Evolutionary conservation across 1,140 invertebrate species (phyloP).

Genomic region (Ruditapes philippinarum): DNA sequence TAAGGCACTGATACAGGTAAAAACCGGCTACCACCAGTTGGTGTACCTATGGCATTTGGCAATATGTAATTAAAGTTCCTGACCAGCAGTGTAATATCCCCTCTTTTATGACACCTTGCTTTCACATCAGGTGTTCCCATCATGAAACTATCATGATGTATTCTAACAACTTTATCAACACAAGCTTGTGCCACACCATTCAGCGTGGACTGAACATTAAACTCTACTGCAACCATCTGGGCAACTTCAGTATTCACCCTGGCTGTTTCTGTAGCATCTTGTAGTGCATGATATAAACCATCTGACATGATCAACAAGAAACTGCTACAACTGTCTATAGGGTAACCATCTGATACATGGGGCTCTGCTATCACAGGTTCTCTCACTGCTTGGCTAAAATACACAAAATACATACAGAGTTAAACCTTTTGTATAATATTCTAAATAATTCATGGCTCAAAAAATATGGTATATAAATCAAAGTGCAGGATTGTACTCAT

Average conservation of each 20-base stretch:
- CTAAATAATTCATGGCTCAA: too few relatives aligned
- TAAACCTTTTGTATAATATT: too few relatives aligned
- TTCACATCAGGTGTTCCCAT: conserved; percentile 77
- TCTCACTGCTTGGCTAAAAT: conserved; percentile 89
- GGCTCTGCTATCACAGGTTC: conserved; percentile 95
- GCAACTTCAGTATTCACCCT: conserved; percentile 84
- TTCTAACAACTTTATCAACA: conserved; percentile 93
- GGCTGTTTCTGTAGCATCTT: conserved; percentile 92
- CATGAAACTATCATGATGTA: conserved; percentile 94
- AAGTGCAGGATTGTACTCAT: too few relatives aligned
- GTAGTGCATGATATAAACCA: conserved; percentile 93
- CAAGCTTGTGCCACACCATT: conserved; percentile 95
- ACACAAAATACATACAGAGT: too few relatives aligned
- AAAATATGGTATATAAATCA: too few relatives aligned
- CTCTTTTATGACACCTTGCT: conserved; percentile 88
- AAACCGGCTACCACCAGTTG: conserved; percentile 69
- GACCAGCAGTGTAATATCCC: conserved; percentile 95
- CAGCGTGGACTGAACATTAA: conserved; percentile 92
- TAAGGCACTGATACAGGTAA: conserved; percentile 71
- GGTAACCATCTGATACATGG: conserved; percentile 92
- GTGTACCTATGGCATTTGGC: conserved; percentile 88
- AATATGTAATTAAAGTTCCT: conserved; percentile 95
- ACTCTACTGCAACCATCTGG: conserved; percentile 88
- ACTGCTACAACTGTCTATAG: conserved; percentile 92
- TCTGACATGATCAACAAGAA: conserved; percentile 95